A percentile compares a stretch with the other conserved stretches of the same genome.
These are phyloP conservation scores for Capitella teleta DNA, from an alignment of 1,140 invertebrate genomes.

Conservation along the genomic window DNA sequence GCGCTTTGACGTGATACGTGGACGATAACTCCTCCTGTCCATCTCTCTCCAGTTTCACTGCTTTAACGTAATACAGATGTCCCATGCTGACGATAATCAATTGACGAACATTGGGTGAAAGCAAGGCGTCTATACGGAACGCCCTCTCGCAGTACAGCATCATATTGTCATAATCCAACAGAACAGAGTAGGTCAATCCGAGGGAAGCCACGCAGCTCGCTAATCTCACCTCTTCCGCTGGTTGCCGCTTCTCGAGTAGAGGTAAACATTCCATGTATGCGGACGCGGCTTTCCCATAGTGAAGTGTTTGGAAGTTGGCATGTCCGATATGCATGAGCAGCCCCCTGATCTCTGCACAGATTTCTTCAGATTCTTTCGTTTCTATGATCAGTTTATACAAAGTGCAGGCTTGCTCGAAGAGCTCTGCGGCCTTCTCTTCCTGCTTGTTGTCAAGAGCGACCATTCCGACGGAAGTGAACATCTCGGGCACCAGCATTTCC, in stretches of 20 bases:
- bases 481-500: neutral
- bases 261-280: neutral
- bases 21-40: neutral
- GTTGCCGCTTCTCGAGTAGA: neutral
- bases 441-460: neutral
- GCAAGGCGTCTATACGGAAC: neutral
- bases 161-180: conserved; percentile 8
- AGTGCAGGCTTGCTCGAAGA: neutral
- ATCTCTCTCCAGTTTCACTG: neutral
- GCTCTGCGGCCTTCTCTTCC: neutral
- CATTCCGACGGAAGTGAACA: conserved; percentile 3
- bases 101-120: neutral
- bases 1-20: neutral
- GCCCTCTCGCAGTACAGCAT: conserved; percentile 1
- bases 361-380: neutral
- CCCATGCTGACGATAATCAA: conserved; percentile 3
- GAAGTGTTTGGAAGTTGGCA: neutral
- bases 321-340: conserved; percentile 1
- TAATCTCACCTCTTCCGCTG: neutral
- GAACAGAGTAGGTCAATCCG: conserved; percentile 3
- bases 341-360: neutral
- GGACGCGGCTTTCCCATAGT: neutral
- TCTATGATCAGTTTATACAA: neutral
- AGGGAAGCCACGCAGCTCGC: neutral
- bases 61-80: conserved; percentile 7